Evolutionary conservation across 2,113 vertebrate genomes (phyloP).

Genomic region (Dromas ardeola): DNA sequence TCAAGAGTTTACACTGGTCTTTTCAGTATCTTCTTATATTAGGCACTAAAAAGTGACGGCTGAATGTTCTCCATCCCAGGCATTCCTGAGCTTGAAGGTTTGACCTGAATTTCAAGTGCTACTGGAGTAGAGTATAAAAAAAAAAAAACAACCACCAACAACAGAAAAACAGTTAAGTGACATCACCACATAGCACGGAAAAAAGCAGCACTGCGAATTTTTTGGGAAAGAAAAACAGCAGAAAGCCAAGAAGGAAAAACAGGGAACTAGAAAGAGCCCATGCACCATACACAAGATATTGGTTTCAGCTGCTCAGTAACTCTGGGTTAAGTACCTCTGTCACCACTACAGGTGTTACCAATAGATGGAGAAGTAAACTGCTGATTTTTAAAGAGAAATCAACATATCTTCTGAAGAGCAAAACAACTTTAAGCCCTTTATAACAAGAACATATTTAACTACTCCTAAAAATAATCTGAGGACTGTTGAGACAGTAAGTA

Average conservation of each 20-base stretch:
- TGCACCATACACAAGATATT: rapidly evolving
- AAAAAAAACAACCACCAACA: neutral
- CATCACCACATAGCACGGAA: neutral
- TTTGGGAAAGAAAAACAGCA: neutral
- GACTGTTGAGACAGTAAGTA: neutral
- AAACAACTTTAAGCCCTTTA: neutral
- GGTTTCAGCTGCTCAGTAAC: neutral
- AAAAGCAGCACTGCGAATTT: neutral
- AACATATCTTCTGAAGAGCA: neutral
- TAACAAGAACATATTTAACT: neutral
- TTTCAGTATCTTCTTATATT: neutral
- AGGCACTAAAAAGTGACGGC: neutral
- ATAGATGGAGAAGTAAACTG: neutral
- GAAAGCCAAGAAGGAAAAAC: neutral
- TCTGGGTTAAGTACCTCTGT: neutral
- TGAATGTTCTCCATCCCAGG: neutral
- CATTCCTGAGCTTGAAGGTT: neutral
- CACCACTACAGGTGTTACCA: neutral
- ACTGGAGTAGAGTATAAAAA: neutral
- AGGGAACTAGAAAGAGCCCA: rapidly evolving
- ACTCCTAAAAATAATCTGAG: neutral
- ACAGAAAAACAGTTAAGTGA: neutral
- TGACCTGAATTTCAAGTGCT: neutral
- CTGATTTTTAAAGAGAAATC: neutral
- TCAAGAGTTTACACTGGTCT: neutral